phyloP scores from a whole-genome alignment of 2,113 vertebrate genomes.

The Oenanthe oenanthe region DNA sequence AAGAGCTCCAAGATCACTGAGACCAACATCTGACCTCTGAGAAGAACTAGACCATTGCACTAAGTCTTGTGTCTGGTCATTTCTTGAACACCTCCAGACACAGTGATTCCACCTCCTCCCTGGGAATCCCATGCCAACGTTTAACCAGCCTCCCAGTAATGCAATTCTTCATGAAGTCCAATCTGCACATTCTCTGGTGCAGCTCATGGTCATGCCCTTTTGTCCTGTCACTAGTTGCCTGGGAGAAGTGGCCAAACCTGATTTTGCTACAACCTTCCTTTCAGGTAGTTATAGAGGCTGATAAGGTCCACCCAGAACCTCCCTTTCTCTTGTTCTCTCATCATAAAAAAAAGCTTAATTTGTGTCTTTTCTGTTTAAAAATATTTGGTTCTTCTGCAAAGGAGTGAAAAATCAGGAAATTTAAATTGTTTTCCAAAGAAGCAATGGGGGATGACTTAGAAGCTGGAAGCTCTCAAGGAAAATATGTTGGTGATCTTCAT shows the following conservation, averaged over 20 bases:
- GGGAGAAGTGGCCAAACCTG: rapidly evolving
- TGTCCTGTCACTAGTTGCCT: too few relatives aligned
- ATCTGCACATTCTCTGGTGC: not conserved
- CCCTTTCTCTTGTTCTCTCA: not conserved
- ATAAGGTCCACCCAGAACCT: not conserved
- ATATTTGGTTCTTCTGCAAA: not conserved
- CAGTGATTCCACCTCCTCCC: not conserved
- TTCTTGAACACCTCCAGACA: not conserved
- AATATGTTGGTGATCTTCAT: not conserved
- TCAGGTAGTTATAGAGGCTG: not conserved
- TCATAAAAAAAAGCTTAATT: not conserved
- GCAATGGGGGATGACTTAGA: not conserved
- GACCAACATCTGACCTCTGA: not conserved
- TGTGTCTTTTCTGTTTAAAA: not conserved
- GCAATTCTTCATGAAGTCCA: not conserved
- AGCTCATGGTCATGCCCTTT: not conserved
- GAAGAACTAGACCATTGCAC: not conserved
- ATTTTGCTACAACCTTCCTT: not conserved
- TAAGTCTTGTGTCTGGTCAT: too few relatives aligned
- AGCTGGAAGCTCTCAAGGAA: not conserved
- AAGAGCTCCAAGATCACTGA: not conserved
- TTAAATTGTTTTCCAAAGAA: not conserved
- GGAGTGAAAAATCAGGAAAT: not conserved
- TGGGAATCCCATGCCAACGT: not conserved
- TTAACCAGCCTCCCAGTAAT: not conserved